These are phyloP conservation scores for Hemichromis elongatus DNA, from an alignment of 2,113 vertebrate genomes.

Conservation along the genomic window DNA sequence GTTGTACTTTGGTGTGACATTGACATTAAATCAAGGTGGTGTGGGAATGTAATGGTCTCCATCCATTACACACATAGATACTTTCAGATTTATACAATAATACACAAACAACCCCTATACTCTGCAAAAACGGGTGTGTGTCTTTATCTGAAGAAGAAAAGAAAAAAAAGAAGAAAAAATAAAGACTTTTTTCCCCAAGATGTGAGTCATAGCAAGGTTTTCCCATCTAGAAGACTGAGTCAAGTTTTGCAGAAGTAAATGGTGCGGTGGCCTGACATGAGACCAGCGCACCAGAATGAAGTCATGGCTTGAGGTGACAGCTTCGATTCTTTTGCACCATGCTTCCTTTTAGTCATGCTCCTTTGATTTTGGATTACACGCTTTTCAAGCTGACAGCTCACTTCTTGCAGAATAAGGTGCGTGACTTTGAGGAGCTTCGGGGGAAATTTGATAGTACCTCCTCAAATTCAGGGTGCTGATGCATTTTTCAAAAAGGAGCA, in stretches of 20 bases:
- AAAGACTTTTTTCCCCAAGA: background rate
- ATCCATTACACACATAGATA: conserved; percentile 1
- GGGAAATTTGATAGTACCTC: background rate
- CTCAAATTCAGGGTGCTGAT: background rate
- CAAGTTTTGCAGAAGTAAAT: conserved; percentile 31
- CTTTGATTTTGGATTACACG: conserved; percentile 11
- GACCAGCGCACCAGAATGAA: conserved; percentile 32
- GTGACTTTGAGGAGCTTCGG: background rate
- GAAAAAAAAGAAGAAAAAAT: background rate
- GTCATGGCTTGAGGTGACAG: conserved; percentile 30
- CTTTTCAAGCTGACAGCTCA: background rate
- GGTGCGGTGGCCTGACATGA: conserved; percentile 29
- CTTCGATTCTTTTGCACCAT: conserved; percentile 13
- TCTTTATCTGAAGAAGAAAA: background rate
- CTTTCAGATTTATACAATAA: background rate
- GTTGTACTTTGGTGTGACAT: conserved; percentile 62
- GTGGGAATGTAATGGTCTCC: conserved; percentile 25
- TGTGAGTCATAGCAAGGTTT: conserved; percentile 35
- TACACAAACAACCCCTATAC: background rate
- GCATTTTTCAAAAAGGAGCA: background rate
- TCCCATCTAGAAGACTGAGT: conserved; percentile 18
- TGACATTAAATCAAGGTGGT: conserved; percentile 62
- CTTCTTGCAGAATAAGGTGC: background rate
- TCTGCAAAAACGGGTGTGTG: background rate
- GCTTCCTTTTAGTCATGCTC: background rate